phyloP scores from a whole-genome alignment of 2,888 invertebrate species.

The Siphonodentalium dalli region DNA sequence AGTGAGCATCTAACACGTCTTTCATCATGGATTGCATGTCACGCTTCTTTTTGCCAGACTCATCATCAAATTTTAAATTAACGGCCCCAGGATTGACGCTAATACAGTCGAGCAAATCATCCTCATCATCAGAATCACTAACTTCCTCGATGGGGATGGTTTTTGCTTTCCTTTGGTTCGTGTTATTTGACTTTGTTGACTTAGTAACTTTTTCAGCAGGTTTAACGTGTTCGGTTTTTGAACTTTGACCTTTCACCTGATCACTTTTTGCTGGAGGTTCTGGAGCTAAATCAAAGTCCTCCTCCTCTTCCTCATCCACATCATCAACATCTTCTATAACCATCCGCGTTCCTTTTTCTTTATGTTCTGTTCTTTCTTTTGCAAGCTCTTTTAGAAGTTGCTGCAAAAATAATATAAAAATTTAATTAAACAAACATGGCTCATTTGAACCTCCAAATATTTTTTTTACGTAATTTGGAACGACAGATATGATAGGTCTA shows the following conservation, averaged over 20 bases:
- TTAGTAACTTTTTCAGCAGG: background rate
- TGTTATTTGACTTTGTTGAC: background rate
- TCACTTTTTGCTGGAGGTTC: background rate
- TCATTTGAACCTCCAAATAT: too few species aligned
- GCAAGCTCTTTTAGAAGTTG: conserved; percentile 45
- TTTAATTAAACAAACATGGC: background rate
- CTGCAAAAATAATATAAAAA: conserved; percentile 35
- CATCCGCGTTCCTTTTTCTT: conserved; percentile 54
- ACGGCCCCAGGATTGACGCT: background rate
- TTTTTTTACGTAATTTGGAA: too few species aligned
- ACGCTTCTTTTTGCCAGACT: background rate
- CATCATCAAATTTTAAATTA: background rate
- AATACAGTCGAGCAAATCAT: background rate
- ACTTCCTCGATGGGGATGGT: background rate
- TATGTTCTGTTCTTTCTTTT: conserved; percentile 39
- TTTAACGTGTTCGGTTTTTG: background rate
- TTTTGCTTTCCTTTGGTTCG: background rate
- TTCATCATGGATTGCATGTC: background rate
- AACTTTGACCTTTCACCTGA: background rate
- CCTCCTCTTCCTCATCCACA: conserved; percentile 33
- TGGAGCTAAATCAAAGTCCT: background rate
- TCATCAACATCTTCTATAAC: conserved; percentile 59
- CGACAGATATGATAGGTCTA: too few species aligned
- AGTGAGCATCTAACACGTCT: too few species aligned
- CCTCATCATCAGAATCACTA: background rate